Base-by-base conservation (phyloP, 2,113 vertebrate species). In the Serinus canaria region DNA sequence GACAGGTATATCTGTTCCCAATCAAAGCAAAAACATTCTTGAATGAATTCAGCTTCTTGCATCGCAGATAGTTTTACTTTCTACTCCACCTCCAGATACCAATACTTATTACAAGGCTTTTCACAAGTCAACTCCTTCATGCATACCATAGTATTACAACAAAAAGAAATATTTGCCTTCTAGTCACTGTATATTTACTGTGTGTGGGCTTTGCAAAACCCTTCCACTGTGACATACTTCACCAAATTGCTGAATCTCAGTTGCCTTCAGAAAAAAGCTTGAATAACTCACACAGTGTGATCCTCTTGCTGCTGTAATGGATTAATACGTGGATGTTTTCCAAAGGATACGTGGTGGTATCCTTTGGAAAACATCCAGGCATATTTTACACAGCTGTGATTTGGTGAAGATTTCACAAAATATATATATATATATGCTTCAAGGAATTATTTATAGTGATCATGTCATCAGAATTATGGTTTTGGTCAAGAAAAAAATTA, bases 151-250 rank as follows among this genome's bases (percentile, higher is more conserved):
- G 2, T n/a, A 83, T 41, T 89, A 56, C 35, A 64, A 80, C 79
- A 80, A 92, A 92, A 91, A 89, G 58, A 92, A 77, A 44, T 70
- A 67, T 92, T 90, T 95, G 39, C 49, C 89, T 95, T 91, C 21
- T 63, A 91, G 18, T 80, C 49, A 75, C 37, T 81, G 55, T 33
- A 52, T 80, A 68, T 73, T 73, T 84, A 62, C n/a, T 3, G 6
- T 19, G 15, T 11, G 25, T 23, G 49, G n/a, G 50, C 49, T 94
- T 77, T n/a, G 39, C 44, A 59, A 47, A 75, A 7, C 47, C 58
- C 28, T 96, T 90, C 6, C 60, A 86, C 53, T 77, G 14, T 91
- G 27, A 44, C 33, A 72, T 28, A 25, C 13, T 95, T 93, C 83
- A 43, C 33, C 18, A 78, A 52, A 94, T 60, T 14, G 73, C 23